These are phyloP conservation scores for Carassius auratus DNA, from an alignment of 2,113 vertebrate genomes.

Conservation along the genomic window DNA sequence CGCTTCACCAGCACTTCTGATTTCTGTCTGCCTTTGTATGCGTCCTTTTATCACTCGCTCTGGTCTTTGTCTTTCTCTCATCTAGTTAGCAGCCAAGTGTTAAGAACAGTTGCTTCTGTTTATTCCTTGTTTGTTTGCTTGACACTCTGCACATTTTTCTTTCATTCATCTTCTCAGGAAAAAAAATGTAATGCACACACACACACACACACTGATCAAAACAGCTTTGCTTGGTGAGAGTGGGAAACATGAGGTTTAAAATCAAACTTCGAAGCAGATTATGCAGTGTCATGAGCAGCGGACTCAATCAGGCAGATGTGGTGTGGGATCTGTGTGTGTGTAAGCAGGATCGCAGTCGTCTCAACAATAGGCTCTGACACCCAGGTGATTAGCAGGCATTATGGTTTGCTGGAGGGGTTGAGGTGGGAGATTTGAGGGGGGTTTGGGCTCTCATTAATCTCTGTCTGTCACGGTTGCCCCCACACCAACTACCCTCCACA, in stretches of 20 bases:
- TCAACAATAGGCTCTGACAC: conserved; percentile 63
- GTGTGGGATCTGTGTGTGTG: conserved; percentile 24
- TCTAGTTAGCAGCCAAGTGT: not conserved
- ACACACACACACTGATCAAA: conserved; percentile 18
- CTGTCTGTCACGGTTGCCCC: conserved; percentile 57
- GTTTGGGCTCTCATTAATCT: conserved; percentile 64
- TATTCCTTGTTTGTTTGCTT: not conserved
- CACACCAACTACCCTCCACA: conserved; percentile 40
- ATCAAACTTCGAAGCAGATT: conserved; percentile 43
- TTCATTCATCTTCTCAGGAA: conserved; percentile 2
- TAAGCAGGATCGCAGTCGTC: conserved; percentile 35
- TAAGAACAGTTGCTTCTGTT: not conserved
- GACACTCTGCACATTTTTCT: not conserved
- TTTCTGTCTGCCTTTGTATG: not conserved
- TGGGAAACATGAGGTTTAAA: conserved; percentile 12
- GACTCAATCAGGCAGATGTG: conserved; percentile 53
- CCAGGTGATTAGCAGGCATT: conserved; percentile 65
- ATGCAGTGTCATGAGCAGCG: conserved; percentile 53
- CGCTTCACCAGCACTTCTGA: not conserved
- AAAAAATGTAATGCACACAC: not conserved
- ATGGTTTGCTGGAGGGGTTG: conserved; percentile 52
- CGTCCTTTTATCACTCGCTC: conserved; percentile 19
- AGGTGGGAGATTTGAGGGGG: conserved; percentile 50
- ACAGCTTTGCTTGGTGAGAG: not conserved
- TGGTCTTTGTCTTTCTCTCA: conserved; percentile 14